phyloP scores from a whole-genome alignment of 2,113 vertebrate genomes.

The Chaetops frenatus region DNA sequence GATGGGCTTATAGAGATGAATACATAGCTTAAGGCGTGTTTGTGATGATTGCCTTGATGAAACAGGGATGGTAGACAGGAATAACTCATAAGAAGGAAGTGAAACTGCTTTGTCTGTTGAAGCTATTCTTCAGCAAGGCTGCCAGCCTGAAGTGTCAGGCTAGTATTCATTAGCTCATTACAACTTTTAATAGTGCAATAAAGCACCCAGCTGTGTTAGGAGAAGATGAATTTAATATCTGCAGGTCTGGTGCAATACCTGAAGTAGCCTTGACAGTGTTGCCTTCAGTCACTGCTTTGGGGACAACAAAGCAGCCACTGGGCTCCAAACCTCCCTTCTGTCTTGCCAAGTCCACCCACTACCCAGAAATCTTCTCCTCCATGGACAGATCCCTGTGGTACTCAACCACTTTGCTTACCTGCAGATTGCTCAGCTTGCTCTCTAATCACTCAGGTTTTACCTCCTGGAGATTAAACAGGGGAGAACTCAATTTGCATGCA shows the following conservation, averaged over 20 bases:
- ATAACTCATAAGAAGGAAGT: not conserved
- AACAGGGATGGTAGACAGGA: not conserved
- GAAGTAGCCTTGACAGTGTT: not conserved
- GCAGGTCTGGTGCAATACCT: not conserved
- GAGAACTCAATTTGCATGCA: not conserved
- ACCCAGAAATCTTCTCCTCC: not conserved
- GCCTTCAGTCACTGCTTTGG: not conserved
- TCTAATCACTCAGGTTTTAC: not conserved
- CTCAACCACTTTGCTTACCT: not conserved
- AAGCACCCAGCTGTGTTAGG: not conserved
- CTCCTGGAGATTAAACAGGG: not conserved
- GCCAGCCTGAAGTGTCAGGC: not conserved
- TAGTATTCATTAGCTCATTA: not conserved
- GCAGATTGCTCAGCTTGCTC: not conserved
- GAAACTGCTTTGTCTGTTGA: not conserved
- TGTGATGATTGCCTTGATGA: not conserved
- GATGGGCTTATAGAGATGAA: not conserved
- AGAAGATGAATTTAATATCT: not conserved
- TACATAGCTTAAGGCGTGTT: not conserved
- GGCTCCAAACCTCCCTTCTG: not conserved
- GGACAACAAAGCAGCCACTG: not conserved
- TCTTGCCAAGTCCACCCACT: not conserved
- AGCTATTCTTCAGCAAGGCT: not conserved
- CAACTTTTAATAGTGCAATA: not conserved
- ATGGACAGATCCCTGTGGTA: not conserved